A percentile compares a stretch with the other conserved stretches of the same genome.
Evolutionary conservation across 2,888 invertebrate species (phyloP).

Genomic region (Agapostemon virescens): DNA sequence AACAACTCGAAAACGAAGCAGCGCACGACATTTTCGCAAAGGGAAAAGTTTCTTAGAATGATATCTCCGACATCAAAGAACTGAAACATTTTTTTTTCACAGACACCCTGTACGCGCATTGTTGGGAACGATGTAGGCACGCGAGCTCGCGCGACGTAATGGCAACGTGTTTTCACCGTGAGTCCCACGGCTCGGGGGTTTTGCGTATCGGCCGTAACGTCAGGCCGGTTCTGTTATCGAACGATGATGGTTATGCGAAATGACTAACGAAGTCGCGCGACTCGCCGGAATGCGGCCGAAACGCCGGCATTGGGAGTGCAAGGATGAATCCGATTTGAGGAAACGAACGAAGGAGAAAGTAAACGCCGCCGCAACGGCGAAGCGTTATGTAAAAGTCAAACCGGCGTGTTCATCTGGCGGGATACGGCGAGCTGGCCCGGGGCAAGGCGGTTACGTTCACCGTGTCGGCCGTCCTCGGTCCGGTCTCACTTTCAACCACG

Average conservation of each 20-base stretch:
- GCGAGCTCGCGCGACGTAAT: too few relatives aligned
- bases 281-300: slow-evolving; percentile 11
- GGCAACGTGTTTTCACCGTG: too few relatives aligned
- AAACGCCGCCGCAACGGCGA: slow-evolving; percentile 18
- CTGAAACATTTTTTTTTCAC: too few relatives aligned
- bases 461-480: slow-evolving; percentile 53
- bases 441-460: slow-evolving; percentile 70
- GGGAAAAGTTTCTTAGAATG: too few relatives aligned
- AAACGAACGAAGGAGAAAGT: slow-evolving; percentile 76
- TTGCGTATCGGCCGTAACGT: background rate
- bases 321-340: slow-evolving; percentile 52
- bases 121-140: too few relatives aligned
- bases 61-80: too few relatives aligned
- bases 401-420: slow-evolving; percentile 55
- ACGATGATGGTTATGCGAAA: slow-evolving; percentile 8
- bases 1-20: too few relatives aligned
- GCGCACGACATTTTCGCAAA: too few relatives aligned
- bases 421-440: slow-evolving; percentile 44
- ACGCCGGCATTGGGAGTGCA: background rate
- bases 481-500: slow-evolving; percentile 71
- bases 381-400: slow-evolving; percentile 76
- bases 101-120: too few relatives aligned
- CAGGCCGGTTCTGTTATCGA: slow-evolving; percentile 10
- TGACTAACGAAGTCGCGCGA: slow-evolving; percentile 16
- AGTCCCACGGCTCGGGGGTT: too few relatives aligned